Evolutionary conservation across 2,888 invertebrate genomes (phyloP), one percentile per base, ranked within the genome.

Genomic region (Lordiphosa fenestrarum): DNA sequence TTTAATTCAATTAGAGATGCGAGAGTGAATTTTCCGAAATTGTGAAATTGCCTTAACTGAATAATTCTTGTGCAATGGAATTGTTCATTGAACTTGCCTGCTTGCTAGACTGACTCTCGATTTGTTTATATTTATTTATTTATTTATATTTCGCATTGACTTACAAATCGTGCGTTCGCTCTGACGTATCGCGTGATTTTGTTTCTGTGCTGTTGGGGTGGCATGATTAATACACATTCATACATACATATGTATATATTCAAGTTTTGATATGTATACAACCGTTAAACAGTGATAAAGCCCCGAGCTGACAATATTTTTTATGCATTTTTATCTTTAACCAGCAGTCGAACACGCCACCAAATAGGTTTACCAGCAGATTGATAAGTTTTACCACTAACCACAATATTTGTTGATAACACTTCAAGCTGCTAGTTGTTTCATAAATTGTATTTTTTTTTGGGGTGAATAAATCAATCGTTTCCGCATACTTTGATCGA

Each of bases 41-140:
- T 25, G 7, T 25, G 25, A 25, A 25, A 25, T 25, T 25, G 25
- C 25, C 25, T 25, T 25, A 25, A 25, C 25, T 30, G 30, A 10
- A 30, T 40, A 44, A 55, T 50, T 44, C 40, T 60, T 36, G 44
- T 41, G 39, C 53, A 65, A 61, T 47, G 38, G 30, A 9, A 36
- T 58, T 78, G 78, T 63, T 78, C 78, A 74, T 82, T 78, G 78
- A 78, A 69, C 78, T 78, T 60, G 57, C 46, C 46, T 44, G 15
- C 41, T 6, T 15, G 15, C 55, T 64, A 57, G 25, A 23, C 49
- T 39, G 52, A 15, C 44, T 3, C 41, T 35, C 37, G 30, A 49
- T 39, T 42, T 47, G 33, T 50, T 42, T 42, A 37, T 42, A 41
- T 25, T 30, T 47, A 38, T 42, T 33, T 61, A 36, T 37, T 2